Evolutionary conservation across 2,113 vertebrate species (phyloP).

Genomic region (Amblyornis subalaris): DNA sequence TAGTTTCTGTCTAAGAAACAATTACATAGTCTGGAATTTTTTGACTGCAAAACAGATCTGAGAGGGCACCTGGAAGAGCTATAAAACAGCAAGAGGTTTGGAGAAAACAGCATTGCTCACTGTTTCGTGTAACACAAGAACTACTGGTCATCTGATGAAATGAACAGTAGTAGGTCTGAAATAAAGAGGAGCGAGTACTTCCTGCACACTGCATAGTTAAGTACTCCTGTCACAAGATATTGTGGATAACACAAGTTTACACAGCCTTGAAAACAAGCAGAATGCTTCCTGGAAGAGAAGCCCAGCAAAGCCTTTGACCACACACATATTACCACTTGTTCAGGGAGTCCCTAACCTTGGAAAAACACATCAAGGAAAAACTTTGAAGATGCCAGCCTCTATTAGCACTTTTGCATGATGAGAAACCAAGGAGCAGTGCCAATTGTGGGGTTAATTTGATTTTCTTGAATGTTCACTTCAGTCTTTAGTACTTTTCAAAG

Average conservation of each 20-base stretch:
- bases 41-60: neutral
- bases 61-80: neutral
- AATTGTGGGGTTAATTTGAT: neutral
- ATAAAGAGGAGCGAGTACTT: neutral
- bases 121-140: neutral
- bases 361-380: neutral
- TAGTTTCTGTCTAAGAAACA: neutral
- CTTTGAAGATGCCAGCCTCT: neutral
- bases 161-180: neutral
- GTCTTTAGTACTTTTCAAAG: neutral
- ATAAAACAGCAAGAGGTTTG: neutral
- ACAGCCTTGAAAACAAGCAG: neutral
- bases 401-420: neutral
- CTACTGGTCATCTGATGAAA: neutral
- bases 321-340: neutral
- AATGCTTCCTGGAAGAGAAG: neutral
- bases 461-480: neutral
- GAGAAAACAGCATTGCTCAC: neutral
- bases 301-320: neutral
- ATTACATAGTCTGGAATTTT: neutral
- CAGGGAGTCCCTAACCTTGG: neutral
- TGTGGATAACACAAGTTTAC: neutral
- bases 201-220: neutral
- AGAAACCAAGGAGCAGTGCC: neutral
- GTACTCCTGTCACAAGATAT: fast-evolving